A percentile compares a stretch with the other conserved stretches of the same genome.
These are phyloP conservation scores for human DNA, from an alignment of 2,113 vertebrate species.

Conservation along the genomic window GRCh38 chr7:67047001-67047500, in stretches of 20 bases:
- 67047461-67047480: slow-evolving; percentile 43
- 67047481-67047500: slow-evolving; percentile 39
- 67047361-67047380: slow-evolving; percentile 41
- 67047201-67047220: neutral
- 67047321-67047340: neutral
- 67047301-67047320: neutral
- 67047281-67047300: neutral
- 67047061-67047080: neutral
- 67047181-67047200: slow-evolving; percentile 44
- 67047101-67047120: slow-evolving; percentile 16
- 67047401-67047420: slow-evolving; percentile 61
- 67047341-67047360: neutral
- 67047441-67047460: neutral
- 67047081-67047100: slow-evolving; percentile 42
- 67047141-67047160: slow-evolving; percentile 39
- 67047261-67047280: neutral
- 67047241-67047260: slow-evolving; percentile 38
- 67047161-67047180: slow-evolving; percentile 58
- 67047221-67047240: neutral
- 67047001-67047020: neutral
- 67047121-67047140: slow-evolving; percentile 51
- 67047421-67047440: neutral
- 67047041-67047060: neutral
- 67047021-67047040: neutral
- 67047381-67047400: slow-evolving; percentile 40